These are phyloP conservation scores for Colistium nudipinnis DNA, from an alignment of 2,113 vertebrate genomes.

Conservation along the genomic window DNA sequence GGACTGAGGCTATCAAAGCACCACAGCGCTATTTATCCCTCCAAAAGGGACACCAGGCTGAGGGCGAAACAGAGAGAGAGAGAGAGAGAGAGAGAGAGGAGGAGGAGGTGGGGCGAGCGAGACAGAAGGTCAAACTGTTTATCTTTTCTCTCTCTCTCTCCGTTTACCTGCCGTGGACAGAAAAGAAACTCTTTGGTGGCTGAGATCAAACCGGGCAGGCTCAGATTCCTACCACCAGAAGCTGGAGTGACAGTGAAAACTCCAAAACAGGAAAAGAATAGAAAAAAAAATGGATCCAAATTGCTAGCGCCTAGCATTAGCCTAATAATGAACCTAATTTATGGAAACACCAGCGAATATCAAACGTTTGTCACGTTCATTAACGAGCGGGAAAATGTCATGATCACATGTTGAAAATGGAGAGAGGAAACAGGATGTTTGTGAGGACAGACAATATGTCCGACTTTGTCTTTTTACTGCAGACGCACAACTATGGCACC, in stretches of 20 bases:
- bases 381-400: too few relatives aligned
- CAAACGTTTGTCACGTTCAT: too few relatives aligned
- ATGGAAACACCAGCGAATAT: background rate
- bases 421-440: too few relatives aligned
- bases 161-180: slow-evolving; percentile 73
- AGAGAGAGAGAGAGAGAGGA: slow-evolving; percentile 74
- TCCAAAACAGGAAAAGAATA: slow-evolving; percentile 24
- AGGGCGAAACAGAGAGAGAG: slow-evolving; percentile 78
- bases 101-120: slow-evolving; percentile 33
- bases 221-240: too few relatives aligned
- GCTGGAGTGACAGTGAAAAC: slow-evolving; percentile 9
- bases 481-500: too few relatives aligned
- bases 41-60: slow-evolving; percentile 82
- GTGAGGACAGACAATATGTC: too few relatives aligned
- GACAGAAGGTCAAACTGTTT: slow-evolving; percentile 85
- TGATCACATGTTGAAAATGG: too few relatives aligned
- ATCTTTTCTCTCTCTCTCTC: slow-evolving; percentile 78
- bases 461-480: too few relatives aligned
- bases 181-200: slow-evolving; percentile 39
- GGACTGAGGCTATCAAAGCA: slow-evolving; percentile 87
- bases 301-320: slow-evolving; percentile 18
- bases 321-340: slow-evolving; percentile 53
- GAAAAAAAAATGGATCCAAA: slow-evolving; percentile 34
- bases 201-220: slow-evolving; percentile 42
- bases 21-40: slow-evolving; percentile 85